Evolutionary conservation across 2,797 vertebrate species (phyloP).

Genomic region (Platalea minor): DNA sequence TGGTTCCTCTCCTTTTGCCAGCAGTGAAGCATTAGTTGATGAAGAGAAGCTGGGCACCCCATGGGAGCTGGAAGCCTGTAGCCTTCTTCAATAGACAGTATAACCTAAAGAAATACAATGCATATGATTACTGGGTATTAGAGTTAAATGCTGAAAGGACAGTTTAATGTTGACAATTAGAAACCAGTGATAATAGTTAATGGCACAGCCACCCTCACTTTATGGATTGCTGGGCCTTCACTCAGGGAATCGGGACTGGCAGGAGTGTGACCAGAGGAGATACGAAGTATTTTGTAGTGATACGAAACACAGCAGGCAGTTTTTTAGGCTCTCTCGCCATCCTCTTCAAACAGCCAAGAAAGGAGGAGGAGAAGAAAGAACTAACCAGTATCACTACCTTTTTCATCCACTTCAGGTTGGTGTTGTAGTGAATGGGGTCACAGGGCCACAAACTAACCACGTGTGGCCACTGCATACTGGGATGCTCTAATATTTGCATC

Average conservation of each 20-base stretch:
- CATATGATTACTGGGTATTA: not conserved
- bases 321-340: not conserved
- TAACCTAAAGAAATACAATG: slow-evolving; percentile 80
- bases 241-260: not conserved
- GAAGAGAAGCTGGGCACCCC: slow-evolving; percentile 94
- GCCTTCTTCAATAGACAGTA: slow-evolving; percentile 95
- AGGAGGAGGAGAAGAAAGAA: not conserved
- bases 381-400: not conserved
- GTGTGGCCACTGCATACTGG: not conserved
- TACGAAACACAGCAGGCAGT: not conserved
- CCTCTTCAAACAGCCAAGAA: not conserved
- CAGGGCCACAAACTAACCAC: not conserved
- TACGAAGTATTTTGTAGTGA: not conserved
- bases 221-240: not conserved
- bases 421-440: not conserved
- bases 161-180: not conserved
- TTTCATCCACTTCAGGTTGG: not conserved
- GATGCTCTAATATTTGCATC: not conserved
- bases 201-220: not conserved
- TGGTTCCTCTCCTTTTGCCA: slow-evolving; percentile 97
- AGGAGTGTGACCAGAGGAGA: not conserved
- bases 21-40: slow-evolving; percentile 96
- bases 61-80: slow-evolving; percentile 96
- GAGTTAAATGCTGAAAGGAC: not conserved
- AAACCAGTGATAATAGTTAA: not conserved